These are phyloP conservation scores for Volucella inanis DNA, from an alignment of 2,888 invertebrate species.

Conservation along the genomic window DNA sequence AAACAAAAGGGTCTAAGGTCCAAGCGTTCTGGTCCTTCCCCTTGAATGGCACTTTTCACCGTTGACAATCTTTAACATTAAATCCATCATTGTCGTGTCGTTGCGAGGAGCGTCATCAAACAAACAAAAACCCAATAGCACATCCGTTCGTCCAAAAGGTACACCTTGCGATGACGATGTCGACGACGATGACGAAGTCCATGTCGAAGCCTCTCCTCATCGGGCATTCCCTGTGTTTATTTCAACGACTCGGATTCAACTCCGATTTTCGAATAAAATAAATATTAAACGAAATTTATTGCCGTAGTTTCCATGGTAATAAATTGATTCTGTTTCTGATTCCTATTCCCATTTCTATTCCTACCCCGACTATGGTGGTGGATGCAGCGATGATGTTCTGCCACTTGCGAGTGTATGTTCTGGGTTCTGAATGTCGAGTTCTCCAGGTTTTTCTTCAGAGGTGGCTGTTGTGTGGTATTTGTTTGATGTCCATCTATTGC, in stretches of 20 bases:
- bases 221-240: conserved; percentile 35
- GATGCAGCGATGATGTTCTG: conserved; percentile 68
- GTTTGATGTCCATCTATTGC: conserved; percentile 34
- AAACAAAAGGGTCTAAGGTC: conserved; percentile 43
- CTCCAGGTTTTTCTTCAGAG: conserved; percentile 33
- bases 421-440: not conserved
- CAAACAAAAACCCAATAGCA: conserved; percentile 65
- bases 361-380: not conserved
- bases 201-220: conserved; percentile 15
- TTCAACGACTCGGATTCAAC: conserved; percentile 41
- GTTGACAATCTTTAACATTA: conserved; percentile 67
- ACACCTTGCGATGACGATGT: conserved; percentile 37
- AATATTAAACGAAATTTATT: conserved; percentile 73
- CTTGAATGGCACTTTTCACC: conserved; percentile 39
- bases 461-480: conserved; percentile 47
- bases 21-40: conserved; percentile 30
- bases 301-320: conserved; percentile 71
- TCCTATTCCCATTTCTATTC: too few relatives aligned
- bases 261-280: conserved; percentile 69
- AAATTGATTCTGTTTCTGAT: conserved; percentile 61
- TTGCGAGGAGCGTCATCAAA: conserved; percentile 67
- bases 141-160: conserved; percentile 58
- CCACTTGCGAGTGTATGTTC: conserved; percentile 32
- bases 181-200: conserved; percentile 19
- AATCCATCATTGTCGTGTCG: conserved; percentile 73